A percentile compares a stretch with the other conserved stretches of the same genome.
Conservation (phyloP, 1,140 invertebrate genomes). For the Colletes gigas region DNA sequence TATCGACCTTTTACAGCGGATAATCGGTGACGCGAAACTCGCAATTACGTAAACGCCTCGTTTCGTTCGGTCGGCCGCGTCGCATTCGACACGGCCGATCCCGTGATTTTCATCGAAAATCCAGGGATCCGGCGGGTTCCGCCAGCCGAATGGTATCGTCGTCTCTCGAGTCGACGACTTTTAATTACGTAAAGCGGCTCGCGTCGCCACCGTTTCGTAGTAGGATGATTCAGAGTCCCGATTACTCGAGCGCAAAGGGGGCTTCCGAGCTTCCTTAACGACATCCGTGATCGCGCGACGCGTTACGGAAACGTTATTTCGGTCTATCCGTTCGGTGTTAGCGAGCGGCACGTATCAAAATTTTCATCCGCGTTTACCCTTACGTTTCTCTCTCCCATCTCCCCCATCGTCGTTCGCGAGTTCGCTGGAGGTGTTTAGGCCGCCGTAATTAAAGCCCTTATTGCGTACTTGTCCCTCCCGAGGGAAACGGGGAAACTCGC, state of each 20-base stretch:
- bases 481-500: no score
- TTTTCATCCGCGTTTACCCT: no score
- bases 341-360: background rate
- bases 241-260: conserved; percentile 19
- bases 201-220: no score
- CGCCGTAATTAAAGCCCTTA: no score
- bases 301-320: background rate
- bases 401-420: no score
- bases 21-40: conserved; percentile 2
- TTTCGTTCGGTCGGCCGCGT: background rate
- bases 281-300: conserved; percentile 44
- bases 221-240: background rate
- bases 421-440: no score
- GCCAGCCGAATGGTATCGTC: background rate
- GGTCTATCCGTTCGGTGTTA: no score
- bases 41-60: conserved; percentile 31
- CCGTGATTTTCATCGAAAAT: conserved; percentile 22
- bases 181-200: conserved; percentile 5
- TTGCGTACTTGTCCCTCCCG: no score
- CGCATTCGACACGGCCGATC: background rate
- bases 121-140: background rate
- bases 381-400: no score
- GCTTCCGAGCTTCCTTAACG: conserved; percentile 38
- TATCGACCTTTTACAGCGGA: conserved; percentile 33
- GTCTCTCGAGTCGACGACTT: background rate